phyloP scores from a whole-genome alignment of 2,888 invertebrate species.

The Aplocera efformata region DNA sequence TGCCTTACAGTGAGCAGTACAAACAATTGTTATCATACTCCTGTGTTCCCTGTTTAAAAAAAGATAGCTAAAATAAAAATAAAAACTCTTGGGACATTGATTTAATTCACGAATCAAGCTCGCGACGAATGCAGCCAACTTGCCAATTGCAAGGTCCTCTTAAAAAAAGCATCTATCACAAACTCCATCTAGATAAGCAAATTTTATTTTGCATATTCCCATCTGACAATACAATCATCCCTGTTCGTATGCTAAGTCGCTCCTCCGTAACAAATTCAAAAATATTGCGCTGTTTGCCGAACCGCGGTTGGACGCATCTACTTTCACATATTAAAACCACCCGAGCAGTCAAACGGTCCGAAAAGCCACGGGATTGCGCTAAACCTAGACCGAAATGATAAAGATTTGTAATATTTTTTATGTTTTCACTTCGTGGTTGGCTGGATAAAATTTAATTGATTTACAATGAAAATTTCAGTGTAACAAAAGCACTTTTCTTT shows the following conservation, averaged over 20 bases:
- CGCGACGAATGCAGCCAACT: too few species aligned
- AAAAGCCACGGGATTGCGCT: constrained; percentile 24
- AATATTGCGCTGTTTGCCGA: constrained; percentile 34
- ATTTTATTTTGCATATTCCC: constrained; percentile 22
- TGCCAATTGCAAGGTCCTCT: too few species aligned
- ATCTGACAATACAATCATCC: constrained; percentile 19
- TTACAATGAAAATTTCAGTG: too few species aligned
- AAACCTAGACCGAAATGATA: constrained; percentile 6
- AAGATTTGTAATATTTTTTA: constrained; percentile 1
- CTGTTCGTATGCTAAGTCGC: constrained; percentile 38
- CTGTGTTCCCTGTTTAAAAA: too few species aligned
- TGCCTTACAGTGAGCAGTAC: too few species aligned
- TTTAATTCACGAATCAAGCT: too few species aligned
- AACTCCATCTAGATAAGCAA: constrained; percentile 10
- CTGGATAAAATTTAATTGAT: too few species aligned
- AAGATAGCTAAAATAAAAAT: too few species aligned
- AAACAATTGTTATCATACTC: too few species aligned
- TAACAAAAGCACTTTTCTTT: too few species aligned
- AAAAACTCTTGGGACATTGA: too few species aligned
- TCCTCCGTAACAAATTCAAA: constrained; percentile 40
- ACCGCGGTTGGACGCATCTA: constrained; percentile 33
- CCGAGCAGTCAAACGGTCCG: constrained; percentile 35
- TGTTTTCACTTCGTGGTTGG: not conserved
- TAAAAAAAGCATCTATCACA: not conserved
- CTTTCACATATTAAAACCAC: constrained; percentile 55